These are phyloP conservation scores for Dicentrarchus labrax DNA, from an alignment of 2,113 vertebrate genomes.

Conservation along the genomic window DNA sequence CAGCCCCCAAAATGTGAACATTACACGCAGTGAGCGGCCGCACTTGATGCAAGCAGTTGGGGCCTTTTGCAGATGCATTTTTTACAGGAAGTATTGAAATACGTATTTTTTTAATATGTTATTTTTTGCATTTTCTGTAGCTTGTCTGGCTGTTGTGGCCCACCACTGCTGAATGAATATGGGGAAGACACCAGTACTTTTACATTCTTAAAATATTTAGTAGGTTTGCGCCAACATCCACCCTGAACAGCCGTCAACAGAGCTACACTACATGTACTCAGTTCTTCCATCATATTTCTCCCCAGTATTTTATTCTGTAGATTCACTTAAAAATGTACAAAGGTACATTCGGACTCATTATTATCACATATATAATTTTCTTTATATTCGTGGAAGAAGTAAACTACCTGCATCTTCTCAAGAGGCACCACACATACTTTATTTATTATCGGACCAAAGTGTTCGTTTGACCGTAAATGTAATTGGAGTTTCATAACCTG, in stretches of 20 bases:
- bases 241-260: slow-evolving; percentile 51
- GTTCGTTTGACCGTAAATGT: neutral
- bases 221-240: slow-evolving; percentile 60
- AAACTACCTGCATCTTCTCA: neutral
- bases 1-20: slow-evolving; percentile 26
- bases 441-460: slow-evolving; percentile 15
- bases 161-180: slow-evolving; percentile 45
- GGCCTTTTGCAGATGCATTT: slow-evolving; percentile 9
- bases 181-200: slow-evolving; percentile 57
- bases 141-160: slow-evolving; percentile 29
- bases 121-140: slow-evolving; percentile 33
- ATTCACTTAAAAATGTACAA: neutral
- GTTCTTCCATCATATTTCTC: slow-evolving; percentile 26
- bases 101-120: slow-evolving; percentile 23
- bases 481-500: slow-evolving; percentile 41
- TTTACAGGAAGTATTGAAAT: slow-evolving; percentile 27
- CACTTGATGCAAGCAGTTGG: neutral
- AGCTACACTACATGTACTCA: slow-evolving; percentile 20
- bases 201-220: slow-evolving; percentile 73
- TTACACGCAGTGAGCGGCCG: slow-evolving; percentile 2
- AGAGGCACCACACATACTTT: neutral
- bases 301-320: slow-evolving; percentile 4
- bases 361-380: slow-evolving; percentile 2
- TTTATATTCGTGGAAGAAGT: neutral
- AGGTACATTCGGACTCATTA: neutral